A percentile compares a stretch with the other conserved stretches of the same genome.
phyloP scores from a whole-genome alignment of 2,113 vertebrate genomes.

The Noctilio leporinus region DNA sequence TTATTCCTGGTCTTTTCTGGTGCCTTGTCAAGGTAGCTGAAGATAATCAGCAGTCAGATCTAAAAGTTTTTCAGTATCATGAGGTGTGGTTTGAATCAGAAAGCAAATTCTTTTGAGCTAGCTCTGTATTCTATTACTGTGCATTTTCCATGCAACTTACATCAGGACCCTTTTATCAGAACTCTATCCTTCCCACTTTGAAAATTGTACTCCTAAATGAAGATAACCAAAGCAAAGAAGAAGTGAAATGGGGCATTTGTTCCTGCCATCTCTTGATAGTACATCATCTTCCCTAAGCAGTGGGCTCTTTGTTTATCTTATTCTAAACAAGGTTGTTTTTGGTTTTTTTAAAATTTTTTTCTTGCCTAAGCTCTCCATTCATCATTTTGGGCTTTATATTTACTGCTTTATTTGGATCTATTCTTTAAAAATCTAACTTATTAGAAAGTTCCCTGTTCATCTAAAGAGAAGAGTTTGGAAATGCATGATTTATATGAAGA shows the following conservation, averaged over 20 bases:
- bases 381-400: neutral
- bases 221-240: neutral
- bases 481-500: slow-evolving; percentile 2
- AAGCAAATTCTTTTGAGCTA: slow-evolving; percentile 20
- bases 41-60: slow-evolving; percentile 12
- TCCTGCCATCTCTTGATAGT: neutral
- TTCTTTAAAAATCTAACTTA: neutral
- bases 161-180: neutral
- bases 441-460: neutral
- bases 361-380: neutral
- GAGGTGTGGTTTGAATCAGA: slow-evolving; percentile 1
- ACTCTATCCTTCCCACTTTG: neutral
- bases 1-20: slow-evolving; percentile 18
- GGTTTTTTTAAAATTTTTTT: neutral
- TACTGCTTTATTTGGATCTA: slow-evolving; percentile 2
- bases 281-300: neutral
- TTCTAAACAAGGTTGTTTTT: neutral
- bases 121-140: neutral
- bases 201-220: neutral
- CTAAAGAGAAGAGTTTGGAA: neutral
- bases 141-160: neutral
- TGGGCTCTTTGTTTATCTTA: neutral
- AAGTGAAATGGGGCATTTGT: neutral
- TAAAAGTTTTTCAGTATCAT: neutral
- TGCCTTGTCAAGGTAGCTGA: slow-evolving; percentile 3